Base-by-base conservation (phyloP, 2,888 invertebrate species). In the Lagria hirta region DNA sequence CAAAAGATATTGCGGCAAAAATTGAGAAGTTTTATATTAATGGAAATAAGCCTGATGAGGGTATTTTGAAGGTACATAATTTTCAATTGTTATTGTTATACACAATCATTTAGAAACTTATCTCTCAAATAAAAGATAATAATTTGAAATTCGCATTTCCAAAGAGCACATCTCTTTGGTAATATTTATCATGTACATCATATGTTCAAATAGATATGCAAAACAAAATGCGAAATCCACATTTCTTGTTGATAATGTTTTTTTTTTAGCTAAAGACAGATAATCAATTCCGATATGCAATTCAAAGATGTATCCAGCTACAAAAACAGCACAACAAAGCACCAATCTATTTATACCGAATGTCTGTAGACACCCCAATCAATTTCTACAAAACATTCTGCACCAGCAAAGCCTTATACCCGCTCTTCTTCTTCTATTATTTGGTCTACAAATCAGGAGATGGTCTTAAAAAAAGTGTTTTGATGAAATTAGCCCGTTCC, bases 21-120 rank as follows among this genome's bases (percentile, higher is more conserved):
- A 62, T 78, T 5, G 69, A 70, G 27, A 47, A 71, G 8, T 61
- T 66, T 5, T 75, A 76, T 55, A 77, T 73, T 51, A 73, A 70
- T 1, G 68, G 73, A 4, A 63, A 70, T 17, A 62, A 68, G 29
- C 65, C 73, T 1, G n/a, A n/a, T n/a, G n/a, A n/a, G n/a, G n/a
- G n/a, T n/a, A n/a, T n/a, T n/a, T n/a, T n/a, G n/a, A n/a, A n/a
- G n/a, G n/a, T n/a, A n/a, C n/a, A n/a, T n/a, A n/a, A n/a, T n/a
- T n/a, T n/a, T n/a, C n/a, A n/a, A n/a, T n/a, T n/a, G n/a, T n/a
- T n/a, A n/a, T n/a, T n/a, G n/a, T n/a, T n/a, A n/a, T n/a, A n/a
- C n/a, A n/a, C n/a, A n/a, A n/a, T n/a, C n/a, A n/a, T n/a, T n/a
- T n/a, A n/a, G n/a, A n/a, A n/a, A n/a, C n/a, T n/a, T n/a, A n/a